Evolutionary conservation across 2,888 invertebrate genomes (phyloP), one percentile per base, ranked within the genome.

Genomic region (Heliconius erato): DNA sequence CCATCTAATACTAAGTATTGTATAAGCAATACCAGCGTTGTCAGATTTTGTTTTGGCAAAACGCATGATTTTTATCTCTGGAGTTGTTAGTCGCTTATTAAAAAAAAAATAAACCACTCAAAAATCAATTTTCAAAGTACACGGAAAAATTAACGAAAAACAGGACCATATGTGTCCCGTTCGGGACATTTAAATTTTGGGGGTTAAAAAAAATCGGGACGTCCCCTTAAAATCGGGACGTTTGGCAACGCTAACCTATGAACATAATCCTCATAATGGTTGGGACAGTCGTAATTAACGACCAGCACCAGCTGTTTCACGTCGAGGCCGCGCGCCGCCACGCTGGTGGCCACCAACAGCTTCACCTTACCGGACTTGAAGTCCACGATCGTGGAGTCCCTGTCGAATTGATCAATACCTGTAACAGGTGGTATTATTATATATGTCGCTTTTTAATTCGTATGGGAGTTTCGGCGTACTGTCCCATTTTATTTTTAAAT

Each of bases 221-320:
- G 40, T 11, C 40, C 40, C 40, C 40, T 11, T 40, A 40, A 40
- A 11, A 40, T 40, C 40, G 11, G 40, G 40, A 54, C 16, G 16
- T 54, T 19, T 23, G 54, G 54, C 54, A 19, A 54, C 54, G 23
- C n/a, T n/a, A 9, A 97, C 97, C 97, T 96, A 93, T 99, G 99
- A 32, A 99, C 99, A 92, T 99, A 99, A 93, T 99, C 99, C 94
- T 99, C 99, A 91, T 99, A 99, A 93, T 99, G 99, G 94, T 99
- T 99, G 0, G 99, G 99, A 89, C 99, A 99, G 94, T 99, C 99
- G 93, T 99, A 99, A 95, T 99, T 99, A 23, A 99, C 98, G 3
- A 99, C 99, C 54, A 99, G 96, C 89, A 99, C 99, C 80, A 99
- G 96, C 88, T 99, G 99, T 91, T 99, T 99, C 0, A 99, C 99